Evolutionary conservation across 2,888 invertebrate species (phyloP).

Genomic region (Synanthedon formicaeformis): DNA sequence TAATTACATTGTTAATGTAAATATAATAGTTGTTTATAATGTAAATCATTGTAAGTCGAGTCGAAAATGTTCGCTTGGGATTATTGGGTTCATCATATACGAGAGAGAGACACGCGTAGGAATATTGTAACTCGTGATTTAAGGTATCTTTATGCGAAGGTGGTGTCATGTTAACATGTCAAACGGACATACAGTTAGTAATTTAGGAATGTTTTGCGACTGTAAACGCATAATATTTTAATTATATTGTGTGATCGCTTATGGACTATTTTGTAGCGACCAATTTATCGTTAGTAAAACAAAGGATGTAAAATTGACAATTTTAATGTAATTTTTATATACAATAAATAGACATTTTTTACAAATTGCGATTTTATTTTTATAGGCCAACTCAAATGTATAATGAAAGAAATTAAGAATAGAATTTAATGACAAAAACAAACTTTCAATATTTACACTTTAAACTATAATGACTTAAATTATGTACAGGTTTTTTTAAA

Average conservation of each 20-base stretch:
- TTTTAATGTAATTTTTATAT: conserved; percentile 71
- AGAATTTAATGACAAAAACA: conserved; percentile 4
- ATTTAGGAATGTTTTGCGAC: conserved; percentile 36
- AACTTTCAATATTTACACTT: conserved; percentile 4
- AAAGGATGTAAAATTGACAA: conserved; percentile 65
- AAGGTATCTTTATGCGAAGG: not conserved
- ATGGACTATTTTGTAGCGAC: conserved; percentile 69
- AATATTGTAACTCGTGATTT: not conserved
- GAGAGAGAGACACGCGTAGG: not conserved
- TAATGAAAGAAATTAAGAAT: conserved; percentile 1
- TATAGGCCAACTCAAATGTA: conserved; percentile 7
- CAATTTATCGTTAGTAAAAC: conserved; percentile 61
- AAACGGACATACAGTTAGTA: not conserved
- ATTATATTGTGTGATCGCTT: conserved; percentile 56
- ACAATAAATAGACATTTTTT: conserved; percentile 71
- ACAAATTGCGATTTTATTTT: conserved; percentile 30
- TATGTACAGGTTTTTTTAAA: conserved; percentile 25
- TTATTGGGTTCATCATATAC: not conserved
- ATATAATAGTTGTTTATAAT: not conserved
- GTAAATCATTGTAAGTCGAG: not conserved
- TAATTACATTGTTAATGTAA: not conserved
- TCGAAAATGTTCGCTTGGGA: not conserved
- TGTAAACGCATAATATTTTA: conserved; percentile 41
- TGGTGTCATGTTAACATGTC: conserved; percentile 14
- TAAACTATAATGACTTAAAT: conserved; percentile 18